phyloP scores from a whole-genome alignment of 2,888 invertebrate genomes.

The Drosophila anomalata region DNA sequence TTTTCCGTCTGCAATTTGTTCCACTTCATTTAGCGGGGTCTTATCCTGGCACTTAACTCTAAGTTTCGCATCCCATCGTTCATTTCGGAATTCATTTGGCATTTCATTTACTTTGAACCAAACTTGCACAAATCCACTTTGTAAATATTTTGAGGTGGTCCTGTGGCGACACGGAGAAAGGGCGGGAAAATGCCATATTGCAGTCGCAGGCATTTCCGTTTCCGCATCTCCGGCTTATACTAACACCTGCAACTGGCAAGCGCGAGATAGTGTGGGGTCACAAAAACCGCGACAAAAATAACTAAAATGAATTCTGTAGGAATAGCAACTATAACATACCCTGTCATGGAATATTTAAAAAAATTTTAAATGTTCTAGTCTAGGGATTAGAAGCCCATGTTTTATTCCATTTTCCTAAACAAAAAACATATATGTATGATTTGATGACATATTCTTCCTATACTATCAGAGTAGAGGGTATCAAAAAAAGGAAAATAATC shows the following conservation, averaged over 20 bases:
- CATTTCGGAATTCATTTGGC: constrained; percentile 67
- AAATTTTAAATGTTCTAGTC: no score
- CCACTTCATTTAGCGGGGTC: constrained; percentile 59
- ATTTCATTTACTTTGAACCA: constrained; percentile 55
- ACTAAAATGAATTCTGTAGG: constrained; percentile 1
- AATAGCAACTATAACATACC: background rate
- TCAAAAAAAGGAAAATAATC: constrained; percentile 55
- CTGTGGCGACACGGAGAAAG: background rate
- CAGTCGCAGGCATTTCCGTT: constrained; percentile 36
- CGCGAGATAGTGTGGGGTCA: constrained; percentile 51
- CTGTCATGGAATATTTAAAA: background rate
- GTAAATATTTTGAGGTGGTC: constrained; percentile 62
- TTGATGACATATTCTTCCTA: background rate
- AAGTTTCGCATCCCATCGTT: constrained; percentile 32
- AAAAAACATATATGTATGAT: background rate
- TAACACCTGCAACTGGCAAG: constrained; percentile 51
- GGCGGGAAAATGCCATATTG: constrained; percentile 54
- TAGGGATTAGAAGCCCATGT: no score
- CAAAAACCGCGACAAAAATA: constrained; percentile 61
- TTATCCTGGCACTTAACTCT: constrained; percentile 63
- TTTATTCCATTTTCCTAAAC: background rate
- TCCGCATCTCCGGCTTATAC: constrained; percentile 24
- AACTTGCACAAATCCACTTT: constrained; percentile 74
- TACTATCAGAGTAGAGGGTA: background rate
- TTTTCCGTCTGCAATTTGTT: constrained; percentile 12